Percentiles rank a stretch among this genome's conserved stretches.
Evolutionary conservation across 2,888 invertebrate genomes (phyloP).

Genomic region (Resseliella maxima): DNA sequence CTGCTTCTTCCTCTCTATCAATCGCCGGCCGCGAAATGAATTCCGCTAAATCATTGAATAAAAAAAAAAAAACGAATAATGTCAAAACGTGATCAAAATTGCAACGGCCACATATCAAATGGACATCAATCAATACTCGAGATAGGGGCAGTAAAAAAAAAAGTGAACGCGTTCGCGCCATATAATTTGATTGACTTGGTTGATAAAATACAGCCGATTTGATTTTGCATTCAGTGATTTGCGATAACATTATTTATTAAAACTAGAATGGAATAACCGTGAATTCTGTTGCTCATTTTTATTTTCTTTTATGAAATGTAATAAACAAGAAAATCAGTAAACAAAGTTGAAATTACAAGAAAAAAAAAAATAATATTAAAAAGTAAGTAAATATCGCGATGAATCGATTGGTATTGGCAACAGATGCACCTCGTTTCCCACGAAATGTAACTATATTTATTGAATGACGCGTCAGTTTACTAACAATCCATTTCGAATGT

Average conservation of each 20-base stretch:
- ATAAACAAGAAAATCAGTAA: background rate
- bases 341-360: background rate
- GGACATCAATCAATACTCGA: background rate
- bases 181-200: background rate
- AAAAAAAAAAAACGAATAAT: background rate
- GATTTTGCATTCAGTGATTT: background rate
- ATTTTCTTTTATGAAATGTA: no score
- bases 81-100: conserved; percentile 28
- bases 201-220: background rate
- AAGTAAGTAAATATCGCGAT: background rate
- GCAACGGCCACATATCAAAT: background rate
- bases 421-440: background rate
- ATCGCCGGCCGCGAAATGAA: background rate
- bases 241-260: no score
- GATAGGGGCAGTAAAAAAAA: background rate
- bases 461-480: conserved; percentile 25
- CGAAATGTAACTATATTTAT: conserved; percentile 22
- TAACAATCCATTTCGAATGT: background rate
- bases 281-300: no score
- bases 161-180: no score
- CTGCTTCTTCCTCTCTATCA: background rate
- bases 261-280: no score
- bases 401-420: background rate
- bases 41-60: background rate
- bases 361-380: background rate